Evolutionary conservation across 2,113 vertebrate species (phyloP).

Genomic region (Scalopus aquaticus): DNA sequence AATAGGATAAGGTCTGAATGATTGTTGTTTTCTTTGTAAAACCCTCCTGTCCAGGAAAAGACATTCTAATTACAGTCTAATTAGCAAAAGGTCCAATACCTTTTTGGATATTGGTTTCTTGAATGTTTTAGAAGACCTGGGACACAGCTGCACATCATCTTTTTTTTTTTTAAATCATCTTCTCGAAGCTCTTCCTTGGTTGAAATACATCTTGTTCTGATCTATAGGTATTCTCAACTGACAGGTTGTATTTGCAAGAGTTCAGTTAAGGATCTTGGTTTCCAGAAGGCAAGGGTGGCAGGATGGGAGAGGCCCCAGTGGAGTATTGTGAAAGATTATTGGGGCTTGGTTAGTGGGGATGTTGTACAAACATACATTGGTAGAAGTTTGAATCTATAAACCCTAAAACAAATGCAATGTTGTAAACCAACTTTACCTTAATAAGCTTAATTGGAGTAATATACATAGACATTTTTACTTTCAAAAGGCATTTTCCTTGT

Average conservation of each 20-base stretch:
- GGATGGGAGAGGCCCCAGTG: no score
- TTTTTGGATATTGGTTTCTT: neutral
- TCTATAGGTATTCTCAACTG: neutral
- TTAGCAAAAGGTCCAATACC: neutral
- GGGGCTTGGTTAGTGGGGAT: no score
- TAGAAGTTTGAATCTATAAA: no score
- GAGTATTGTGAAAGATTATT: no score
- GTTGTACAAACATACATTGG: no score
- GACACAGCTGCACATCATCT: fast-evolving
- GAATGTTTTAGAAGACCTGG: neutral
- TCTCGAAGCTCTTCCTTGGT: neutral
- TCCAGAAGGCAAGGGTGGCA: no score
- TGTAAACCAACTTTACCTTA: no score
- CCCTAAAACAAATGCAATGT: no score
- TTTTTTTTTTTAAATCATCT: neutral
- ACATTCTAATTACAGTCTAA: neutral
- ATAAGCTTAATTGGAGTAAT: no score
- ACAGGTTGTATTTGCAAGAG: neutral
- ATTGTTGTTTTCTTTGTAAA: neutral
- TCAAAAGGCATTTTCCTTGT: no score
- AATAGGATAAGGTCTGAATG: neutral
- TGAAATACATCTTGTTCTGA: neutral
- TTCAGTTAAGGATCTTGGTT: neutral
- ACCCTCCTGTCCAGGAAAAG: neutral
- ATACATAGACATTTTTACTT: no score